Conservation (phyloP, 2,113 vertebrate species). For the Bubo blakistoni region DNA sequence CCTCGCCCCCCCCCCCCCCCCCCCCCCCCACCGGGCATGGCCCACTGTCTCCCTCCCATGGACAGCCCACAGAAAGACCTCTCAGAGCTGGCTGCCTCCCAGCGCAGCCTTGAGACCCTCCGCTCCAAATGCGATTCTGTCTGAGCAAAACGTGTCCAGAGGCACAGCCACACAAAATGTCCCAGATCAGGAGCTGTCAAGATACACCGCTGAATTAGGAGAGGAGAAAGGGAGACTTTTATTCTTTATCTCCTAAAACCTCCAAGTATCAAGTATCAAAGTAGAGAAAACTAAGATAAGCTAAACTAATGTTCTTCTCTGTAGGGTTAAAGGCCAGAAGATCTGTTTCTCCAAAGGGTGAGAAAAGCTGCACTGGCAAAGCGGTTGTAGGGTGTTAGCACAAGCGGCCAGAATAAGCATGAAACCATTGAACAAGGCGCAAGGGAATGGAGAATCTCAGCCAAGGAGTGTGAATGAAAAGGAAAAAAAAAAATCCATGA, state of each 20-base stretch:
- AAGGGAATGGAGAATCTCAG: neutral
- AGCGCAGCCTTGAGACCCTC: neutral
- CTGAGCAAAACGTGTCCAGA: neutral
- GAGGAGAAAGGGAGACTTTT: neutral
- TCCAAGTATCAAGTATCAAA: neutral
- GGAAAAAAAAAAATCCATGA: neutral
- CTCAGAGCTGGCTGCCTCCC: neutral
- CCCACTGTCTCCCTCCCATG: neutral
- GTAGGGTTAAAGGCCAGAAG: neutral
- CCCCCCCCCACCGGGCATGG: fast-evolving
- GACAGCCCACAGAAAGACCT: neutral
- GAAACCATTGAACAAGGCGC: neutral
- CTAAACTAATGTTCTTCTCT: neutral
- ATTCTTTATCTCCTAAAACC: neutral
- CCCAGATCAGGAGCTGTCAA: neutral
- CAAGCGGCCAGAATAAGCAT: neutral
- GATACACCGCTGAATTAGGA: neutral
- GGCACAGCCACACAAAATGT: neutral
- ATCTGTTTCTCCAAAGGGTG: neutral
- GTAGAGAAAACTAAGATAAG: neutral
- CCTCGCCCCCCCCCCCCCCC: no score
- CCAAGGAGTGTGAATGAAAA: neutral
- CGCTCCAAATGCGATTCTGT: neutral
- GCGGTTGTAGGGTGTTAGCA: neutral
- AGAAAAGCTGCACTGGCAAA: neutral